Conservation (phyloP, 1,140 invertebrate species). For the Pemphigus obesinymphae region DNA sequence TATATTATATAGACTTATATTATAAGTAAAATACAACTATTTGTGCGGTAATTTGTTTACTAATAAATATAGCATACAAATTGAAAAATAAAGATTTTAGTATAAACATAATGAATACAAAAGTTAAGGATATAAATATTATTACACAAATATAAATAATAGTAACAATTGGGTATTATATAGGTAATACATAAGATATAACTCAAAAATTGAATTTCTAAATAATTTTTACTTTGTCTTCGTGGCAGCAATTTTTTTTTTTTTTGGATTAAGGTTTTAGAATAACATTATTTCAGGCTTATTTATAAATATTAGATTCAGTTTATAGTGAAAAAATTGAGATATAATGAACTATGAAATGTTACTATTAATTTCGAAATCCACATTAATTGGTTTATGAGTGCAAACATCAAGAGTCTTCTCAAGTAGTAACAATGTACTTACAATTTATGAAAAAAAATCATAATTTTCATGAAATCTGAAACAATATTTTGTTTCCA, state of each 20-base stretch:
- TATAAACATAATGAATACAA: conserved; percentile 7
- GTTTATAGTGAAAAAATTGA: not conserved
- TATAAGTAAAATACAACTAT: conserved; percentile 25
- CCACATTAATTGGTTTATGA: not conserved
- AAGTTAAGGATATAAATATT: not conserved
- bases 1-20: not conserved
- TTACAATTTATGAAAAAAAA: not conserved
- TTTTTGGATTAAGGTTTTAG: not conserved
- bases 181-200: not conserved
- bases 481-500: not conserved
- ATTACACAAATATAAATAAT: conserved; percentile 1
- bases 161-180: not conserved
- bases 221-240: not conserved
- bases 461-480: not conserved
- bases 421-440: not conserved
- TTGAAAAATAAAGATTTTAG: not conserved
- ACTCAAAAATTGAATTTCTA: not conserved
- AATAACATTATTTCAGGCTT: not conserved
- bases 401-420: not conserved
- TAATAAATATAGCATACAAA: conserved; percentile 19
- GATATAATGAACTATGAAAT: not conserved
- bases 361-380: not conserved
- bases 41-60: conserved; percentile 25
- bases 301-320: not conserved
- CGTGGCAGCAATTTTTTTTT: not conserved